Evolutionary conservation across 2,797 vertebrate species (phyloP), one percentile per base, ranked within the genome.

Genomic region (Falco naumanni): DNA sequence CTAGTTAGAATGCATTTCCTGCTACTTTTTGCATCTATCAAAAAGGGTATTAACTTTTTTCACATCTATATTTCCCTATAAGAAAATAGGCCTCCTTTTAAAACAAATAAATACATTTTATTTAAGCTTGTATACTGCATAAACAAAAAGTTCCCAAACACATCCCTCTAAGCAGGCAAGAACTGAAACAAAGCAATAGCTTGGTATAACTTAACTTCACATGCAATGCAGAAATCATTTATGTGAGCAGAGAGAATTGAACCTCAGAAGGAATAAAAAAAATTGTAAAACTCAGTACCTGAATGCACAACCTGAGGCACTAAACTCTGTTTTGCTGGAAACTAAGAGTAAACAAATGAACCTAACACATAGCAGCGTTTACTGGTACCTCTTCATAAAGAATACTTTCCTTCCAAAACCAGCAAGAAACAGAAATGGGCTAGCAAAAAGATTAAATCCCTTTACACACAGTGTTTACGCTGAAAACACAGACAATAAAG

Each of bases 401-500:
- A 84, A 54, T 4, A 18, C 28, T 71, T 84, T 84, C 72, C 59
- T 68, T 76, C 72, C 39, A 22, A 92, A 94, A 76, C 41, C 64
- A 95, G 85, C 76, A 90, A 95, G 76, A 74, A 89, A 79, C 57
- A 90, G 81, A 94, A 93, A 74, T 1, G 29, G 95, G n/a, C 33
- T 94, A 92, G 84, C 94, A 90, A 91, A 80, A 94, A 77, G 57
- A 92, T 13, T 39, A 96, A 98, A 94, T 90, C 94, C 72, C 81
- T 94, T 94, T 90, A 78, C 86, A 92, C 50, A 11, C 33, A 63
- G 43, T 72, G 78, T 97, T 97, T 96, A 87, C 9, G 21, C 76
- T 72, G 88, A 94, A 96, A 97, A 86, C 16, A 25, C 69, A 65
- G 74, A 69, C 93, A 90, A 96, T 97, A 97, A 89, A 93, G 81